A percentile compares a stretch with the other conserved stretches of the same genome.
These are phyloP conservation scores for Drosophila paracracens DNA, from an alignment of 2,888 invertebrate species.

Conservation along the genomic window DNA sequence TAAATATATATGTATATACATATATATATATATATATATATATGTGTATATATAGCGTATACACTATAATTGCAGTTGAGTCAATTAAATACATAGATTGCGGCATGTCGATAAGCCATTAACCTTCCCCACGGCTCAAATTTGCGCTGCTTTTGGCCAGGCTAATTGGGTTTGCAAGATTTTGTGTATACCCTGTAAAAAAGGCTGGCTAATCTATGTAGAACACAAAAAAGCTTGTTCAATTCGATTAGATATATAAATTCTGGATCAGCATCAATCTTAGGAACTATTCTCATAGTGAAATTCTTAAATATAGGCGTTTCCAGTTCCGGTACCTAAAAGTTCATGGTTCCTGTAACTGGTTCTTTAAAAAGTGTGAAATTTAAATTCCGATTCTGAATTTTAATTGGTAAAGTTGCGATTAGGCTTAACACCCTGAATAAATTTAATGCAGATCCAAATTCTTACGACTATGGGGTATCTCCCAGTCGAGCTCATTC, in stretches of 20 bases:
- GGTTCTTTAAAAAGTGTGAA: rapidly evolving
- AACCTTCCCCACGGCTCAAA: slow-evolving; percentile 63
- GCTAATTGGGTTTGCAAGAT: slow-evolving; percentile 29
- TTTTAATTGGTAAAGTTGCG: background rate
- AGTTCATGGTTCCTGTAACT: background rate
- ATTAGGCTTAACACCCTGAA: background rate
- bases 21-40: slow-evolving; percentile 16
- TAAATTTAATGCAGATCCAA: background rate
- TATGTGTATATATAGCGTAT: slow-evolving; percentile 41
- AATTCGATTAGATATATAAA: background rate
- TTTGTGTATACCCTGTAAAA: slow-evolving; percentile 6
- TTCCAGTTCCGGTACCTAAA: background rate
- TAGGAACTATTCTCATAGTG: too few relatives aligned
- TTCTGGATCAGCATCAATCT: background rate
- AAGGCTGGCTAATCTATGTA: background rate
- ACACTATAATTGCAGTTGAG: slow-evolving; percentile 79
- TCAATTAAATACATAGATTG: slow-evolving; percentile 81
- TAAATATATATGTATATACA: slow-evolving; percentile 12
- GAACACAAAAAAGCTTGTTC: background rate
- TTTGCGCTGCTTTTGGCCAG: slow-evolving; percentile 6
- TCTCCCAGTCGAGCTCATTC: background rate
- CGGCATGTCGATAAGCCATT: slow-evolving; percentile 79
- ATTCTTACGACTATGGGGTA: background rate
- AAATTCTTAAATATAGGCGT: background rate
- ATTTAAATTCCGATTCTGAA: background rate